Base-by-base conservation (phyloP, 2,113 vertebrate species). In the Protobothrops flavoviridis region DNA sequence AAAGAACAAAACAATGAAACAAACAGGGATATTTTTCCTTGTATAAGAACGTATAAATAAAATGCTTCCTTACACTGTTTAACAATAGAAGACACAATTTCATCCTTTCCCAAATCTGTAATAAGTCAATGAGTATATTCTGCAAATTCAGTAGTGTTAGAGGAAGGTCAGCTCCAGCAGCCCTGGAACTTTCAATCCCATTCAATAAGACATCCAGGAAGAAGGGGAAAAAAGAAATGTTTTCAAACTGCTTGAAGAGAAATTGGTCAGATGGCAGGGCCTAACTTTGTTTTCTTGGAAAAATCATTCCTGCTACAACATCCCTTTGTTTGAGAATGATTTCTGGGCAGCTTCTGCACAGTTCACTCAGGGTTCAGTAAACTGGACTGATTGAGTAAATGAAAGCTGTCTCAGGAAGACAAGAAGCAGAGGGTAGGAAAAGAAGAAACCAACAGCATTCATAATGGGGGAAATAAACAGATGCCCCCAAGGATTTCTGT, bases 341-440 rank as follows among this genome's bases (percentile, higher is more conserved):
- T 93, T 91, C 48, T 55, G 3, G 29, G 57, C 26, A 45, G 85
- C 39, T 88, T 88, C n/a, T 29, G 50, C 26, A n/a, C 29, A 24
- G 52, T 88, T 91, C 52, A 85, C 59, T 48, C 85, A 81, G 53
- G 90, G 93, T 88, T 88, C 53, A 88, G 61, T 81, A 57, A 85
- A 12, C 39, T 81, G 52, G 57, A 24, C 50, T 91, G 50, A 81
- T 57, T 56, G 61, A 56, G 24, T 45, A 39, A 89, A 81, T n/a
- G 6, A 29, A 26, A 89, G 52, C 24, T 57, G 8, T 48, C 29
- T 81, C 20, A 55, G 85, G 23, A n/a, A 56, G 33, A 53, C 48
- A 92, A 59, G 45, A 92, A 92, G 12, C 91, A 92, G 48, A 64
- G 57, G 57, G 5, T 48, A 57, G 39, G 85, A 92, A 61, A 57